These are phyloP conservation scores for Alligator mississippiensis DNA, from an alignment of 2,113 vertebrate genomes.

Conservation along the genomic window DNA sequence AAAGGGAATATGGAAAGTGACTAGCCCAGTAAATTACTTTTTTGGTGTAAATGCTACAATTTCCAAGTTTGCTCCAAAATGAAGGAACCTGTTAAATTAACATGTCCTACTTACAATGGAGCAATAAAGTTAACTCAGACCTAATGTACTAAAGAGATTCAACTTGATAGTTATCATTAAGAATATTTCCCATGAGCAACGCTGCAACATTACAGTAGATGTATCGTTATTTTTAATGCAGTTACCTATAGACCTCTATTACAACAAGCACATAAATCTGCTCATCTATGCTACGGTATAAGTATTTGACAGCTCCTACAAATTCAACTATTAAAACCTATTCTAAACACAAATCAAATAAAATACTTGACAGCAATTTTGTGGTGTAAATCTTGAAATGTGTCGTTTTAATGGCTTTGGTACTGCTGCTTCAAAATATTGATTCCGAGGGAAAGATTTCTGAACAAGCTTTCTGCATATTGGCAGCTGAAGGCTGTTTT, in stretches of 20 bases:
- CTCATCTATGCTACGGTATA: background rate
- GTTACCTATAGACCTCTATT: slow-evolving; percentile 61
- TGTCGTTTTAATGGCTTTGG: slow-evolving; percentile 46
- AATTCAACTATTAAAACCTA: slow-evolving; percentile 41
- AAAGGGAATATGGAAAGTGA: background rate
- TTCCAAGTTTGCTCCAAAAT: slow-evolving; percentile 17
- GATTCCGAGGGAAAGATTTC: background rate
- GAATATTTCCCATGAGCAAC: slow-evolving; percentile 54
- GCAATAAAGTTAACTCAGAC: background rate
- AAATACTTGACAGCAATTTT: slow-evolving; percentile 48
- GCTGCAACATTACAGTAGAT: slow-evolving; percentile 17
- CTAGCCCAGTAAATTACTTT: slow-evolving; percentile 30
- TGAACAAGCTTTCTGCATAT: background rate
- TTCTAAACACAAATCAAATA: slow-evolving; percentile 49
- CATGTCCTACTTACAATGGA: background rate
- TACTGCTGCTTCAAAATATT: slow-evolving; percentile 1
- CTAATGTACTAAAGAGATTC: slow-evolving; percentile 10
- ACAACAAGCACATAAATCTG: slow-evolving; percentile 48
- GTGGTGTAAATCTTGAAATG: slow-evolving; percentile 45
- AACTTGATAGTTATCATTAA: slow-evolving; percentile 29
- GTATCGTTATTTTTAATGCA: slow-evolving; percentile 1
- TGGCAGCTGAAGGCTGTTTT: too few relatives aligned
- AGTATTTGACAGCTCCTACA: slow-evolving; percentile 60
- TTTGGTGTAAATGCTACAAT: slow-evolving; percentile 7
- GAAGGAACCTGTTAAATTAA: slow-evolving; percentile 9